Percentiles rank a stretch among this genome's conserved stretches.
phyloP scores from a whole-genome alignment of 2,888 invertebrate genomes.

The Sarcophaga variegata region DNA sequence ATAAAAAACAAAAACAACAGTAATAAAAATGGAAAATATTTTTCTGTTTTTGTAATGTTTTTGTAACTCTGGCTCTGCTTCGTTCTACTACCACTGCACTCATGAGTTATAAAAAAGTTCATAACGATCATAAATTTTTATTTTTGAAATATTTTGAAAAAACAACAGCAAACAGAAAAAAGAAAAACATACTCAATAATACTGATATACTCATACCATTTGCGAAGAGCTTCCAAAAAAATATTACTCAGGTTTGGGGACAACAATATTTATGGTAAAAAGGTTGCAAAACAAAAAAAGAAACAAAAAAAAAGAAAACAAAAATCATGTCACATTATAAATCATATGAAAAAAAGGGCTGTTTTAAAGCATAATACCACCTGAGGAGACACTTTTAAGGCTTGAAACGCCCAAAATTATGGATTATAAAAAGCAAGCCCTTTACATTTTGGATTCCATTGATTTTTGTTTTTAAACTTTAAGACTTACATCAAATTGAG shows the following conservation, averaged over 20 bases:
- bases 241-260: background rate
- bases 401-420: background rate
- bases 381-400: background rate
- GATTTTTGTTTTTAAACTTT: background rate
- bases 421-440: background rate
- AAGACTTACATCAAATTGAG: background rate
- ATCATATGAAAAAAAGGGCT: background rate
- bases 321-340: background rate
- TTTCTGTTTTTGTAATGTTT: background rate
- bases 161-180: background rate
- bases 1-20: background rate
- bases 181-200: conserved; percentile 11
- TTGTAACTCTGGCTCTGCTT: conserved; percentile 3
- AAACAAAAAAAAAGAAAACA: too few species aligned
- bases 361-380: conserved; percentile 8
- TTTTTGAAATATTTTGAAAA: conserved; percentile 15
- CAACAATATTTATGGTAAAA: background rate
- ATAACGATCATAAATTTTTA: conserved; percentile 44
- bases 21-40: background rate
- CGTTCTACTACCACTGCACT: conserved; percentile 1
- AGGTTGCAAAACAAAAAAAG: background rate
- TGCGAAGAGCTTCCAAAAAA: background rate
- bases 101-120: conserved; percentile 48
- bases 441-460: background rate
- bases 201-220: conserved; percentile 3